phyloP scores from a whole-genome alignment of 1,140 invertebrate genomes.

The Drosophila nigromelanica region DNA sequence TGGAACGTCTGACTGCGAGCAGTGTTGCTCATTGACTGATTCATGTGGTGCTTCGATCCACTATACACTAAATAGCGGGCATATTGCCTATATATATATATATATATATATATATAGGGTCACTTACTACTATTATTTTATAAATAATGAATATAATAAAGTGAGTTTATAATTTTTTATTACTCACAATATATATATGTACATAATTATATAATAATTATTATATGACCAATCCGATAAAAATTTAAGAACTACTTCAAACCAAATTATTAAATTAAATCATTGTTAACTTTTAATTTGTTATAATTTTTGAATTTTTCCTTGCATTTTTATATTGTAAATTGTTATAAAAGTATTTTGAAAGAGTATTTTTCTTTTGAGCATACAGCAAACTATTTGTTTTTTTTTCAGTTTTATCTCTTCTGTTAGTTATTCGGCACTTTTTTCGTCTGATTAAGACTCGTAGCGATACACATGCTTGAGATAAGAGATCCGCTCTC shows the following conservation, averaged over 20 bases:
- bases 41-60: not conserved
- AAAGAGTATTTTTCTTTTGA: too few species aligned
- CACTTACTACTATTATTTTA: not conserved
- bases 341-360: too few species aligned
- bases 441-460: constrained; percentile 32
- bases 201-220: not conserved
- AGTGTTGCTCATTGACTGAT: constrained; percentile 54
- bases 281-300: too few species aligned
- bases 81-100: not conserved
- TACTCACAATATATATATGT: not conserved
- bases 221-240: not conserved
- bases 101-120: not conserved
- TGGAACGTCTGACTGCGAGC: constrained; percentile 47
- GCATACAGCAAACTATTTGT: too few species aligned
- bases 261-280: not conserved
- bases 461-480: constrained; percentile 31
- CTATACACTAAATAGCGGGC: too few species aligned
- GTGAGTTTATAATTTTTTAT: not conserved
- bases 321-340: too few species aligned
- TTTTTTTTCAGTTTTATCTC: not conserved
- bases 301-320: too few species aligned
- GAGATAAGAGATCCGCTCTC: constrained; percentile 11
- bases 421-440: constrained; percentile 1
- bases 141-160: not conserved
- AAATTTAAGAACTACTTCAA: not conserved